Base-by-base conservation (phyloP, 2,113 vertebrate species). In the Pterocles burchelli region DNA sequence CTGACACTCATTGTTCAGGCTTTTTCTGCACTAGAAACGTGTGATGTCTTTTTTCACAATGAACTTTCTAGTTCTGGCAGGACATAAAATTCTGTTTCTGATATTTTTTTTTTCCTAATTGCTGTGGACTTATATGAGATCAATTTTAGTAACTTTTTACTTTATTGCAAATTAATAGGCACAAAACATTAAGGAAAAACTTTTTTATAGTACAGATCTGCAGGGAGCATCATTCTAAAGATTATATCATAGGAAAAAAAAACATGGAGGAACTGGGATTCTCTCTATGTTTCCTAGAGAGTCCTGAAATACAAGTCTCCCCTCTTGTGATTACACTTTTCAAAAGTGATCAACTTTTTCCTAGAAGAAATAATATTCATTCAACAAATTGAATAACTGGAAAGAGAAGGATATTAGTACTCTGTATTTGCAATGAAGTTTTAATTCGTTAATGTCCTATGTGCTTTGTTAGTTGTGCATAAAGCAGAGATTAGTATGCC, bases 1-100 rank as follows among this genome's bases (percentile, higher is more conserved):
- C 15, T 3, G 3, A 24, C 6, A 15, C 5, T 21, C 11, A 26
- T 34, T 1, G 2, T 49, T 13, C 3, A 38, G 21, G 5, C 2
- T 51, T 89, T 65, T 84, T 74, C 57, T 55, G 13, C 26, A 46
- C 48, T 24, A 4, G 6, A 75, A 59, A 0, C 26, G 14, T n/a
- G 20, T 24, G 13, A 15, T 78, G 16, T n/a, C 9, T 70, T 74
- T 85, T 87, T 78, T 62, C n/a, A 28, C 11, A 38, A 26, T 43
- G 13, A 66, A 7, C 10, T 66, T 51, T 66, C 24, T 48, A 48
- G 1, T 28, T 36, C 3, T 81, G 11, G 7, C 15, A 49, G 8
- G 1, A 3, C 16, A 15, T 46, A 70, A 80, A 80, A 4, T 17
- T 83, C 7, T 18, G 9, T 13, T 5, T 36, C 29, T 58, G n/a